Percentiles rank a stretch among this genome's conserved stretches.
These are phyloP conservation scores for Frankliniella fusca DNA, from an alignment of 2,888 invertebrate species.

Conservation along the genomic window DNA sequence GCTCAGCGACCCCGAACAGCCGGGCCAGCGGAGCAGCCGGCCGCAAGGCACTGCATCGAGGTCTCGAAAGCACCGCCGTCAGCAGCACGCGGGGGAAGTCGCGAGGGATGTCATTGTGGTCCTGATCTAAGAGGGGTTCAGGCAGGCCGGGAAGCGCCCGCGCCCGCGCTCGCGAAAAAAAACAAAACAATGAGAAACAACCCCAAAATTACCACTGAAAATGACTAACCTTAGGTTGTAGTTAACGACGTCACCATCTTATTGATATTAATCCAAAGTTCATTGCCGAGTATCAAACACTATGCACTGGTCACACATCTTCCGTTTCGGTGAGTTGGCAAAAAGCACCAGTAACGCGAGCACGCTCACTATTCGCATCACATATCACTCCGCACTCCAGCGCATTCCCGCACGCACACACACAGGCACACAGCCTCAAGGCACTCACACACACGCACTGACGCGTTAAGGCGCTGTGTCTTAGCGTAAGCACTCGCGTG, in stretches of 20 bases:
- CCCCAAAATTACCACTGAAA: background rate
- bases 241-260: conserved; percentile 15
- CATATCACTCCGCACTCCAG: background rate
- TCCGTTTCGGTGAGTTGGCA: background rate
- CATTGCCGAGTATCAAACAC: conserved; percentile 12
- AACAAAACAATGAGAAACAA: background rate
- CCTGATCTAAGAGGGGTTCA: background rate
- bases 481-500: background rate
- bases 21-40: background rate
- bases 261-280: conserved; percentile 19
- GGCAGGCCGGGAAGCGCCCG: background rate
- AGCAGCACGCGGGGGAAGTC: background rate
- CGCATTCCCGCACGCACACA: background rate
- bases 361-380: background rate
- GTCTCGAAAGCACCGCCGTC: background rate
- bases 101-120: too few species aligned
- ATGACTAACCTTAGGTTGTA: conserved; percentile 15
- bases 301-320: conserved; percentile 13
- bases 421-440: background rate
- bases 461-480: background rate
- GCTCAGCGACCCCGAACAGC: background rate
- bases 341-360: background rate
- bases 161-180: background rate
- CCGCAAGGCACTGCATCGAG: background rate
- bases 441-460: background rate